Evolutionary conservation across 2,888 invertebrate genomes (phyloP).

Genomic region (Xanthorhoe designata): DNA sequence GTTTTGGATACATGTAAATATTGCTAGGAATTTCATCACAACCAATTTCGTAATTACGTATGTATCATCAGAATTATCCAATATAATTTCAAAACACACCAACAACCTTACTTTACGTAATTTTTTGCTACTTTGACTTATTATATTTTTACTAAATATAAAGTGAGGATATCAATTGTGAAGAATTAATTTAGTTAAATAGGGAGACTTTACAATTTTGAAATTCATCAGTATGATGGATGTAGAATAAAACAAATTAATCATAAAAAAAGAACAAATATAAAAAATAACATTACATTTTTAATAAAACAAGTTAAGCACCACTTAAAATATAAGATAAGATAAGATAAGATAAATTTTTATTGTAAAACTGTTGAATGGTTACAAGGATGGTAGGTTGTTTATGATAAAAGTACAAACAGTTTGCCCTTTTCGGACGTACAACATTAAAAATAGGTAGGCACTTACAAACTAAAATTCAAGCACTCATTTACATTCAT

Average conservation of each 20-base stretch:
- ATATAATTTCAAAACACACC: not conserved
- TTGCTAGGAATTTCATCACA: constrained; percentile 42
- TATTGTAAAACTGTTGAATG: no score
- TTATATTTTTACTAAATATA: not conserved
- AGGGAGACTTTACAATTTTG: not conserved
- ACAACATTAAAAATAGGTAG: no score
- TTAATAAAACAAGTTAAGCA: not conserved
- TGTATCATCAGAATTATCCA: not conserved
- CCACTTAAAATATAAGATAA: not conserved
- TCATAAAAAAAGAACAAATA: constrained; percentile 2
- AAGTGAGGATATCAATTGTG: no score
- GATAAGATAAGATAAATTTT: no score
- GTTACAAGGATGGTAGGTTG: no score
- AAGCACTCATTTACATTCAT: no score
- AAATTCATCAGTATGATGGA: not conserved
- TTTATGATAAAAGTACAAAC: no score
- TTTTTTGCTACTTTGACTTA: not conserved
- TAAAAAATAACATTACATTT: not conserved
- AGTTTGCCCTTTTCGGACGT: no score
- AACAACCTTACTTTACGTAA: not conserved
- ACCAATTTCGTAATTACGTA: constrained; percentile 34
- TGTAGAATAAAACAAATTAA: not conserved
- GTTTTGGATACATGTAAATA: constrained; percentile 12
- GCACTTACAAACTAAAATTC: no score
- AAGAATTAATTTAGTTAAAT: not conserved